Base-by-base conservation (phyloP, 2,113 vertebrate genomes). In the Ptilorrhoa leucosticta region DNA sequence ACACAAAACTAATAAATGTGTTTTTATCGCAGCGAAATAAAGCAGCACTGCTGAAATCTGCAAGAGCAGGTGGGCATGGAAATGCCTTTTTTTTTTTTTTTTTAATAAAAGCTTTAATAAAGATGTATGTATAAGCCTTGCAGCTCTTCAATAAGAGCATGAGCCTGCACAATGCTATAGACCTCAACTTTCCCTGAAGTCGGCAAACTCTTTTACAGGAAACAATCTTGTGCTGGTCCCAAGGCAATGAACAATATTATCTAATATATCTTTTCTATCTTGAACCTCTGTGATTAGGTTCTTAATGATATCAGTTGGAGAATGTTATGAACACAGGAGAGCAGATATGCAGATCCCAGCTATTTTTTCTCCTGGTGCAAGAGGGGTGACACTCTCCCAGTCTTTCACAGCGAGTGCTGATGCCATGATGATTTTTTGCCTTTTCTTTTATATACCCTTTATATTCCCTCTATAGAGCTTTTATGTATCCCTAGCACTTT, bases 101-200 rank as follows among this genome's bases (percentile, higher is more conserved):
- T 66, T 72, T 73, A 88, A 90, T 91, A 81, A 83, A 80, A 83
- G n/a, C 39, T 94, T 89, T 91, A 95, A 91, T 93, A 89, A 95
- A 89, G 51, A 87, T 39, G 3, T 42, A 66, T 73, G 20, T 71
- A 66, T 26, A 82, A 87, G 69, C 87, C 87, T 89, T 81, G 50
- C 44, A 94, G 92, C 54, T 81, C 47, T 95, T 91, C 77, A 89
- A 22, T 91, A 81, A 91, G 11, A 89, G n/a, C 13, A n/a, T 66
- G 45, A 84, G 20, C 47, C 35, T 88, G 24, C 35, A 21, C 4
- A n/a, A 45, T 80, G 58, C 63, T 57, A 16, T 13, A 77, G 86
- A 83, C 35, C 35, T 83, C 66, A 90, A 31, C 37, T 95, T 47
- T n/a, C 45, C 53, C 58, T 71, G 58, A 91, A 83, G 30, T 24